These are phyloP conservation scores for Morone chrysops DNA, from an alignment of 2,113 vertebrate species.

Conservation along the genomic window DNA sequence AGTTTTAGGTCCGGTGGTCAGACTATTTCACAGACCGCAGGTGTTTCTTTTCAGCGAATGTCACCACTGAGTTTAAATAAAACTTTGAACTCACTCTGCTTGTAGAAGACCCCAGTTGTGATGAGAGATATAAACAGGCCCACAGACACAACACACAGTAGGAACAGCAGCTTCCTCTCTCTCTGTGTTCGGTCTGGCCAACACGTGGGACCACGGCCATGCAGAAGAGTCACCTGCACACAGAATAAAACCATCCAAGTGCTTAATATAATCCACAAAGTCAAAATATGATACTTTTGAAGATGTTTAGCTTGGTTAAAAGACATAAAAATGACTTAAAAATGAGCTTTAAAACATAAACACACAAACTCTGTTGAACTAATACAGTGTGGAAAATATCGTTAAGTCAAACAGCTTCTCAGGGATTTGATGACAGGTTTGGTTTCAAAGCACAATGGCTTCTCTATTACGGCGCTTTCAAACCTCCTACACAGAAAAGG, in stretches of 20 bases:
- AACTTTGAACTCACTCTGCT: constrained; percentile 85
- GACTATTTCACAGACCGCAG: background rate
- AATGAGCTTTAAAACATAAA: background rate
- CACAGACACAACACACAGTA: constrained; percentile 77
- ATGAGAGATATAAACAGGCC: constrained; percentile 85
- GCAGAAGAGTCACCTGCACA: constrained; percentile 89
- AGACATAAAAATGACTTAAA: background rate
- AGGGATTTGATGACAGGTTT: constrained; percentile 47
- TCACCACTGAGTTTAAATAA: background rate
- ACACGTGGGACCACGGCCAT: constrained; percentile 74
- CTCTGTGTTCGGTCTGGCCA: constrained; percentile 83
- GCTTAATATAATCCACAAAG: background rate
- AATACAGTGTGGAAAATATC: constrained; percentile 11
- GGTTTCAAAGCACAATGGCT: constrained; percentile 47
- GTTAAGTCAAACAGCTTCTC: constrained; percentile 7
- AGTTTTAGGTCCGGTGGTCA: too few species aligned
- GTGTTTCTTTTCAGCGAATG: background rate
- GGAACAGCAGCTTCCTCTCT: constrained; percentile 86
- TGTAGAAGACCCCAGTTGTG: constrained; percentile 87
- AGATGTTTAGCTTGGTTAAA: background rate
- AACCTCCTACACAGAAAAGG: constrained; percentile 34
- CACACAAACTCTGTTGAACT: background rate
- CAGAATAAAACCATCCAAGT: background rate
- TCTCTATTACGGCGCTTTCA: constrained; percentile 3
- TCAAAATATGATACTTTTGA: background rate